phyloP scores from a whole-genome alignment of 2,888 invertebrate species.

The Sturmia bella region DNA sequence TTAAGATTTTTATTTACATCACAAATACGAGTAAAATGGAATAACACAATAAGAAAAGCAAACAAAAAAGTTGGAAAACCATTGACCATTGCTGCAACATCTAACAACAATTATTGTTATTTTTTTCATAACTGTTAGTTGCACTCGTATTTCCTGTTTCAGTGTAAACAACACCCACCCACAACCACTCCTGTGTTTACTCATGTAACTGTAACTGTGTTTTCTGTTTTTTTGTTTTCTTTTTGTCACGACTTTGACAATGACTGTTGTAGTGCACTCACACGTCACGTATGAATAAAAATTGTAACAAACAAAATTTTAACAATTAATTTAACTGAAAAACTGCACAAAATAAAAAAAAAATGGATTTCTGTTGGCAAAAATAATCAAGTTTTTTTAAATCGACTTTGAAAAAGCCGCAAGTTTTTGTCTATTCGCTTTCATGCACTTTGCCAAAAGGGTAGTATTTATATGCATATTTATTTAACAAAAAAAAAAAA shows the following conservation, averaged over 20 bases:
- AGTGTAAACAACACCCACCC: background rate
- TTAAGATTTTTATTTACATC: constrained; percentile 17
- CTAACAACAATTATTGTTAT: background rate
- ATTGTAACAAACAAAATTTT: background rate
- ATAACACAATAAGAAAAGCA: no score
- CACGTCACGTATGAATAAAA: background rate
- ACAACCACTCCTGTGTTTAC: background rate
- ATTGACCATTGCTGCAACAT: constrained; percentile 22
- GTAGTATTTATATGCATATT: no score
- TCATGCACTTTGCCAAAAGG: no score
- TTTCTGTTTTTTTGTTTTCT: constrained; percentile 3
- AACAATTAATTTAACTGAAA: background rate
- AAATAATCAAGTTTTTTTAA: no score
- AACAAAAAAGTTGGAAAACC: constrained; percentile 28
- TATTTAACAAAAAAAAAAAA: no score
- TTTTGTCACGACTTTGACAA: constrained; percentile 65
- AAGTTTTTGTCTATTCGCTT: no score
- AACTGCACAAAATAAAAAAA: no score
- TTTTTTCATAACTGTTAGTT: constrained; percentile 8
- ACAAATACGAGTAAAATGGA: background rate
- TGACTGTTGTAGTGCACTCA: constrained; percentile 43
- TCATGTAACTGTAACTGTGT: constrained; percentile 18
- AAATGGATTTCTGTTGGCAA: no score
- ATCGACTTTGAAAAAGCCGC: no score
- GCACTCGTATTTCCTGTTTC: constrained; percentile 12